Evolutionary conservation across 2,113 vertebrate species (phyloP), one percentile per base, ranked within the genome.

Genomic region (Delphinapterus leucas): DNA sequence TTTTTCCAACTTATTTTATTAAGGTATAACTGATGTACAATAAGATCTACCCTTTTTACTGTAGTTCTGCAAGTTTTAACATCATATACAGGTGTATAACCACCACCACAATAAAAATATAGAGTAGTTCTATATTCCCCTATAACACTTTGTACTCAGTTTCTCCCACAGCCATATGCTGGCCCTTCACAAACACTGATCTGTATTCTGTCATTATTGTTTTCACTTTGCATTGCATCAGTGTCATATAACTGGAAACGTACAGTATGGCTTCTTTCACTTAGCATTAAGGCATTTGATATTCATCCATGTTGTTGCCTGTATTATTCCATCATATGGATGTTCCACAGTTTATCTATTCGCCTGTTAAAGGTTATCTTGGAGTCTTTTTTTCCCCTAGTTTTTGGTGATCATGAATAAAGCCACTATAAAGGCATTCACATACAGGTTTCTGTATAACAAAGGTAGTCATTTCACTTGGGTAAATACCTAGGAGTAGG

Each of bases 251-350:
- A 88, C 44, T 74, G 63, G 36, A 92, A 94, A 61, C 55, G 79
- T 84, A 73, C 8, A 70, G 28, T 83, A 41, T 79, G 76, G 23
- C 61, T 91, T 94, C 63, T 82, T 91, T 95, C n/a, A 84, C n/a
- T 79, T 83, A 93, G 70, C 71, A 63, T 91, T 91, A 80, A 83
- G 47, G 28, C 36, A 91, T 83, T 82, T 65, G 55, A 91, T 38
- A 94, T 77, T 80, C n/a, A 47, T 94, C 80, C 17, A n/a, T 92
- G 70, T 93, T 93, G 41, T 91, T 83, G 28, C 79, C 63, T 95
- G 1, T 70, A 47, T 97, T 74, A 74, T 94, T 89, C 65, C 20
- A 74, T 61, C 92, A 11, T 60, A 74, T 85, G 21, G 26, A 36
- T 67, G 8, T 84, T 38, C 47, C 55, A 79, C 17, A 68, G 18